A percentile compares a stretch with the other conserved stretches of the same genome.
Evolutionary conservation across 2,797 vertebrate species (phyloP).

Genomic region (Numenius phaeopus): DNA sequence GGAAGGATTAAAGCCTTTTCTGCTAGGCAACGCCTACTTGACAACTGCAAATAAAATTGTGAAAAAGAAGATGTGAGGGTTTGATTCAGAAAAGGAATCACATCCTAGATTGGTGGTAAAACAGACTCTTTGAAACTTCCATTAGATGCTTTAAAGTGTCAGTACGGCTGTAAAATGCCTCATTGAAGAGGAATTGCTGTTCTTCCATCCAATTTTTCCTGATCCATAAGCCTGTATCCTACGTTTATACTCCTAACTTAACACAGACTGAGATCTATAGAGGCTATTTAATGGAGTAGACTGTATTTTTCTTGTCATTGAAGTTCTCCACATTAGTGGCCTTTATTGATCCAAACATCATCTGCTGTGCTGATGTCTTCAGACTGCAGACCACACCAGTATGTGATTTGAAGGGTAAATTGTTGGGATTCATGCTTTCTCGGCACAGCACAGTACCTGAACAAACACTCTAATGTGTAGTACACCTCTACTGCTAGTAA

Average conservation of each 20-base stretch:
- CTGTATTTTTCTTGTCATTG: conserved; percentile 63
- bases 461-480: neutral
- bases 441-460: neutral
- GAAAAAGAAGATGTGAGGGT: neutral
- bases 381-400: neutral
- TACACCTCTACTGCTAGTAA: neutral
- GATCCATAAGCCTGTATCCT: conserved; percentile 28
- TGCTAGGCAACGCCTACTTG: neutral
- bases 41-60: conserved; percentile 21
- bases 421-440: neutral
- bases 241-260: conserved; percentile 55
- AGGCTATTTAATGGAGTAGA: conserved; percentile 51
- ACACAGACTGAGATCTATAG: conserved; percentile 37
- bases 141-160: conserved; percentile 32
- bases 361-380: conserved; percentile 26
- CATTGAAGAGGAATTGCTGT: conserved; percentile 57
- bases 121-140: conserved; percentile 27
- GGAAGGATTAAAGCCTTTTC: neutral
- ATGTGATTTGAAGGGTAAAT: conserved; percentile 10
- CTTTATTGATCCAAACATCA: conserved; percentile 58
- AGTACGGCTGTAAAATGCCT: conserved; percentile 50
- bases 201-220: conserved; percentile 41
- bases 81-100: conserved; percentile 24
- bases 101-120: conserved; percentile 19
- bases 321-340: conserved; percentile 56